phyloP scores from a whole-genome alignment of 2,888 invertebrate species.

The Helleia helle region DNA sequence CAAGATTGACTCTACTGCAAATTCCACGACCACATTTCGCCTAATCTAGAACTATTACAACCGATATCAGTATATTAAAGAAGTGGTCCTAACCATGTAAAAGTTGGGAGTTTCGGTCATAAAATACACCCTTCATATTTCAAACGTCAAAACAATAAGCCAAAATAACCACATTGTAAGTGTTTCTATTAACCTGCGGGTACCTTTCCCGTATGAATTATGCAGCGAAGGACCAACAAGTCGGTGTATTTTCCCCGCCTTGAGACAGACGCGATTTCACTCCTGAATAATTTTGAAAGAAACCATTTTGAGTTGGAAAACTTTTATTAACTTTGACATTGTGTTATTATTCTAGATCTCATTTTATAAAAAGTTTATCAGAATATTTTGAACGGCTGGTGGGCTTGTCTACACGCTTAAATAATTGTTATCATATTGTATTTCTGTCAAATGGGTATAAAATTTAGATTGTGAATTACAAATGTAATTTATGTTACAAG shows the following conservation, averaged over 20 bases:
- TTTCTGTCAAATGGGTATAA: too few species aligned
- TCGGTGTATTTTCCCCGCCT: not conserved
- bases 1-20: too few species aligned
- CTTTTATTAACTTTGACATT: constrained; percentile 19
- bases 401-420: not conserved
- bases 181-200: constrained; percentile 20
- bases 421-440: too few species aligned
- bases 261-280: constrained; percentile 32
- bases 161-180: constrained; percentile 15
- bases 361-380: not conserved
- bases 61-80: too few species aligned
- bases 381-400: not conserved
- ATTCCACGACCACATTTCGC: too few species aligned
- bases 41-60: too few species aligned
- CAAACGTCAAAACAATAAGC: not conserved
- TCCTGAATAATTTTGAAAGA: constrained; percentile 23
- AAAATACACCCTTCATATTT: constrained; percentile 1
- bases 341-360: constrained; percentile 15
- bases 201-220: constrained; percentile 17
- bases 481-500: too few species aligned
- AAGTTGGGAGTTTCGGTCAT: too few species aligned
- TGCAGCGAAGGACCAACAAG: constrained; percentile 14
- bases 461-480: too few species aligned
- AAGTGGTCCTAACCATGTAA: too few species aligned
- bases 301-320: constrained; percentile 17